Conservation (phyloP, 2,113 vertebrate genomes). For the Trinectes maculatus region DNA sequence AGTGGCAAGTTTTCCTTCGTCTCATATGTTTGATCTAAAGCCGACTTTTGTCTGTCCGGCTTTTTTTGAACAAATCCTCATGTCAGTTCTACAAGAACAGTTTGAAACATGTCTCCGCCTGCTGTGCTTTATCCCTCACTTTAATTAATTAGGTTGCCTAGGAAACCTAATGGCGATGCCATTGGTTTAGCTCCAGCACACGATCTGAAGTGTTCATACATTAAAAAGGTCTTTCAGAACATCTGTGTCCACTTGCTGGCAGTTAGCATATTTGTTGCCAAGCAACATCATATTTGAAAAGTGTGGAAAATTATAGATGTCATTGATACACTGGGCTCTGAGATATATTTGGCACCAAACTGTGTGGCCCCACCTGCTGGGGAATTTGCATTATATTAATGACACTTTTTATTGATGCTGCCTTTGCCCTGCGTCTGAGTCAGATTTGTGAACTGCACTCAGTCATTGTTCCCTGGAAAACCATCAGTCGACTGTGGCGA, state of each 20-base stretch:
- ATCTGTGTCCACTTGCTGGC: slow-evolving; percentile 1
- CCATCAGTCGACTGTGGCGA: not conserved
- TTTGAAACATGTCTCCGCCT: not conserved
- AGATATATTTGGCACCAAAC: not conserved
- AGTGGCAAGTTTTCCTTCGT: too few species aligned
- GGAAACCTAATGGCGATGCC: not conserved
- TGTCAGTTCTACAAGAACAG: not conserved
- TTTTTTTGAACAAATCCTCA: not conserved
- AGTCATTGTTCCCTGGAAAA: too few species aligned
- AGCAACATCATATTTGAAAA: slow-evolving; percentile 24
- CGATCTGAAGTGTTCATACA: not conserved
- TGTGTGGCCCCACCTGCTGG: not conserved
- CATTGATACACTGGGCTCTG: not conserved
- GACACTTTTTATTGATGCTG: not conserved
- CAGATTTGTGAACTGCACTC: too few species aligned
- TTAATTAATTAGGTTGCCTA: slow-evolving; percentile 6
- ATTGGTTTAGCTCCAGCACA: not conserved
- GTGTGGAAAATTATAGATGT: not conserved
- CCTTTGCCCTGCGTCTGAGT: not conserved
- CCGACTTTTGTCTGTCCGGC: too few species aligned
- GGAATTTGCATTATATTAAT: not conserved
- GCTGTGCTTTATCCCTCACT: not conserved
- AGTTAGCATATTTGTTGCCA: slow-evolving; percentile 3
- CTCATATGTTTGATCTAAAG: not conserved
- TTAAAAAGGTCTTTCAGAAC: not conserved